Evolutionary conservation across 2,113 vertebrate genomes (phyloP).

Genomic region (Monopterus albus): DNA sequence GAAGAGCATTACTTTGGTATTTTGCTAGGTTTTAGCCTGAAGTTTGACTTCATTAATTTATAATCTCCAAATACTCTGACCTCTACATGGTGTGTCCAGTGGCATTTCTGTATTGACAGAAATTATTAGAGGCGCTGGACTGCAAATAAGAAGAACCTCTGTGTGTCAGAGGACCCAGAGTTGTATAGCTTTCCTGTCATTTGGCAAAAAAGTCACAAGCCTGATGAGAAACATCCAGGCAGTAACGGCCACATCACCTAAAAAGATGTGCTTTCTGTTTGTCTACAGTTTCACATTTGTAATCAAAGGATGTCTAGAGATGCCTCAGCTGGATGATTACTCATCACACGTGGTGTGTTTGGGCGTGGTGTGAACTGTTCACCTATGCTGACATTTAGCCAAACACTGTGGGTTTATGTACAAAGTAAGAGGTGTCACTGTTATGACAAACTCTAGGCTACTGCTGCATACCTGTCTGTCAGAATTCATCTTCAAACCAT

Average conservation of each 20-base stretch:
- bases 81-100: constrained; percentile 14
- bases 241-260: background rate
- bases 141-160: constrained; percentile 9
- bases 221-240: background rate
- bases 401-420: no score
- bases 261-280: background rate
- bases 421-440: no score
- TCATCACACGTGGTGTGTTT: no score
- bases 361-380: no score
- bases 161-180: background rate
- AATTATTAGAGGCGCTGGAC: background rate
- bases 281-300: background rate
- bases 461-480: no score
- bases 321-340: no score
- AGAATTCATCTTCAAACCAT: no score
- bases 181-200: background rate
- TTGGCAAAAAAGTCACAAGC: background rate
- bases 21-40: constrained; percentile 11
- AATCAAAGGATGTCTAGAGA: background rate
- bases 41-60: constrained; percentile 31
- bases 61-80: constrained; percentile 17
- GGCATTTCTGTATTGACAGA: constrained; percentile 23
- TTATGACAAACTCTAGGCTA: no score
- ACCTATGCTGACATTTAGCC: no score
- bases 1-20: background rate